A percentile compares a stretch with the other conserved stretches of the same genome.
phyloP scores from a whole-genome alignment of 2,888 invertebrate species.

The Aphodius granarius region DNA sequence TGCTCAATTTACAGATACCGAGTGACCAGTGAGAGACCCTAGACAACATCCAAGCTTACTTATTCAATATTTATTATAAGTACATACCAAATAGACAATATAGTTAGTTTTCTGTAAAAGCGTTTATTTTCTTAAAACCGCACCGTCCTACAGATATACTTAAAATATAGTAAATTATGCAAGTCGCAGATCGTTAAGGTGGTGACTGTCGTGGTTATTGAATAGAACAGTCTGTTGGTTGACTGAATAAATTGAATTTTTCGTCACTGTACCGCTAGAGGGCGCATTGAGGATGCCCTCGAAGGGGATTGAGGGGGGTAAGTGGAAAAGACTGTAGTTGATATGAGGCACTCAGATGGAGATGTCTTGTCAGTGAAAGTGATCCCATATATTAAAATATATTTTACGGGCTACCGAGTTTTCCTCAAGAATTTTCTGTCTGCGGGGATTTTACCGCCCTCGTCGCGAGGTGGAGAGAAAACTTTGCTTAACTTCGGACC shows the following conservation, averaged over 20 bases:
- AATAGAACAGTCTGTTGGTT: neutral
- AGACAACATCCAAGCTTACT: no score
- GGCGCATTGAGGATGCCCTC: neutral
- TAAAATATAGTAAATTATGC: no score
- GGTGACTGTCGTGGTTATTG: neutral
- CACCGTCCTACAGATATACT: no score
- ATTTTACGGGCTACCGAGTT: neutral
- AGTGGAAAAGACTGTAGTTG: conserved; percentile 21
- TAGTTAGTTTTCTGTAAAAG: no score
- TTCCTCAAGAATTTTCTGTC: neutral
- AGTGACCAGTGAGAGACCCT: no score
- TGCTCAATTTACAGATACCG: no score
- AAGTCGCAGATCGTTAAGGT: no score
- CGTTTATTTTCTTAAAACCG: no score
- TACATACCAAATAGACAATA: no score
- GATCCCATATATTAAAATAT: conserved; percentile 24
- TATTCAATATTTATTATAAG: no score
- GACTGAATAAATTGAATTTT: conserved; percentile 20
- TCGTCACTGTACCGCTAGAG: neutral
- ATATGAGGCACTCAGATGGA: conserved; percentile 19
- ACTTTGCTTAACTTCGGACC: neutral
- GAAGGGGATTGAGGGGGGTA: conserved; percentile 15
- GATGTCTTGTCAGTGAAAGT: conserved; percentile 25
- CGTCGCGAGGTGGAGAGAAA: neutral
- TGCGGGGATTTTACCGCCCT: neutral